Base-by-base conservation (phyloP, 2,888 invertebrate genomes). In the Bellardia pandia region DNA sequence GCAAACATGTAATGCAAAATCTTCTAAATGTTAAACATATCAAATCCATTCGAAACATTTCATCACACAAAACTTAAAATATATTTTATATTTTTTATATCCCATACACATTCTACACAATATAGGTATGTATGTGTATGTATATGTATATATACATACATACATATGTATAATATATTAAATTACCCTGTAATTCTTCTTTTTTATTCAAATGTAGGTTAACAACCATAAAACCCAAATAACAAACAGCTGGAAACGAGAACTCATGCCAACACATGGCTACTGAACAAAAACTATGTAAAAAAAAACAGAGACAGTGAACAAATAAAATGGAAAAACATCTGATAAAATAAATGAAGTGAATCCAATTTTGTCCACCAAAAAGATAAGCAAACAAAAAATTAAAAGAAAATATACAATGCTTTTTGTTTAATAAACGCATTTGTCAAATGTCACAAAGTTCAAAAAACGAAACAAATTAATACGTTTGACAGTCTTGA, bases 371-470 rank as follows among this genome's bases (percentile, higher is more conserved):
- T 66, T 45, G 60, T 48, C 40, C 30, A 23, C 9, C 58, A 42
- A 60, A 5, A 51, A 51, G 5, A 13, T 23, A 23, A 23, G 23
- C 23, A 23, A 23, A 37, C 2, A 16, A 16, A 42, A 48, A 16
- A 58, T 2, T 3, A 60, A 9, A 42, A 81, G 33, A 56, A 13
- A 66, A 11, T 23, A 75, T 40, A 62, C 33, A 40, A 71, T 6
- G 69, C 30, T 69, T 64, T 71, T 71, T 42, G 62, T 56, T 75
- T 72, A 72, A 75, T 68, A 75, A 85, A 85, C 68, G 62, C 85
- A 85, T 85, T 79, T 85, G 75, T 79, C 85, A 85, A 79, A 75
- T 75, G 79, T 75, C 85, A 75, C 69, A 53, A 75, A 30, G 30
- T 78, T 66, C 14, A 62, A 85, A 78, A 68, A 69, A 53, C 58